A percentile compares a stretch with the other conserved stretches of the same genome.
These are phyloP conservation scores for Chaitophorus viminalis DNA, from an alignment of 2,888 invertebrate species.

Conservation along the genomic window DNA sequence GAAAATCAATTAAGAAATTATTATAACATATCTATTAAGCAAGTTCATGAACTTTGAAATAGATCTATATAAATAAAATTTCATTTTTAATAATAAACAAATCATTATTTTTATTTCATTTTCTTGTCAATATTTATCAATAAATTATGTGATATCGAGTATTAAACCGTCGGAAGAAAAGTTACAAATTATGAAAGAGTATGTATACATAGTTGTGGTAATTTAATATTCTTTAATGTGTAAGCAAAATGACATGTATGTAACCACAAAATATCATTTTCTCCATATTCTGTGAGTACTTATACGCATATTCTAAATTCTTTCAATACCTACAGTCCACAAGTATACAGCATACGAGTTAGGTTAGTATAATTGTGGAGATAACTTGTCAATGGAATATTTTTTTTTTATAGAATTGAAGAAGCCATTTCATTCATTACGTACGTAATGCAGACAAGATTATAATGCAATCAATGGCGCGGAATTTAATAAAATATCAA, in stretches of 20 bases:
- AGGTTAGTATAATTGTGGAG: too few species aligned
- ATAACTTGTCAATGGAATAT: background rate
- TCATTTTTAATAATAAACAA: background rate
- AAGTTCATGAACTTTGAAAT: background rate
- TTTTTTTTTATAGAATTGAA: background rate
- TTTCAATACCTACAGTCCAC: too few species aligned
- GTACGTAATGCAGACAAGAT: background rate
- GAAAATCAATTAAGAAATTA: background rate
- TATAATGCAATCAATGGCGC: background rate
- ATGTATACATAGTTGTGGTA: conserved; percentile 23
- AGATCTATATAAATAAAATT: background rate
- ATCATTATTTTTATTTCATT: background rate
- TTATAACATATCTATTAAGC: background rate
- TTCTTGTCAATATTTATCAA: background rate
- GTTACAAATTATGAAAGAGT: background rate
- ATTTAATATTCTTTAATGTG: conserved; percentile 32
- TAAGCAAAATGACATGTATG: conserved; percentile 27
- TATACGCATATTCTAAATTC: background rate
- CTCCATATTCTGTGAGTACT: background rate
- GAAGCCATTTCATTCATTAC: conserved; percentile 8
- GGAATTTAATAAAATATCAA: background rate
- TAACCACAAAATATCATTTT: conserved; percentile 51
- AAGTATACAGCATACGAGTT: too few species aligned
- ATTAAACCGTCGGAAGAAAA: background rate
- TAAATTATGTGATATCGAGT: background rate